These are phyloP conservation scores for Epinotia demarniana DNA, from an alignment of 2,888 invertebrate species.

Conservation along the genomic window DNA sequence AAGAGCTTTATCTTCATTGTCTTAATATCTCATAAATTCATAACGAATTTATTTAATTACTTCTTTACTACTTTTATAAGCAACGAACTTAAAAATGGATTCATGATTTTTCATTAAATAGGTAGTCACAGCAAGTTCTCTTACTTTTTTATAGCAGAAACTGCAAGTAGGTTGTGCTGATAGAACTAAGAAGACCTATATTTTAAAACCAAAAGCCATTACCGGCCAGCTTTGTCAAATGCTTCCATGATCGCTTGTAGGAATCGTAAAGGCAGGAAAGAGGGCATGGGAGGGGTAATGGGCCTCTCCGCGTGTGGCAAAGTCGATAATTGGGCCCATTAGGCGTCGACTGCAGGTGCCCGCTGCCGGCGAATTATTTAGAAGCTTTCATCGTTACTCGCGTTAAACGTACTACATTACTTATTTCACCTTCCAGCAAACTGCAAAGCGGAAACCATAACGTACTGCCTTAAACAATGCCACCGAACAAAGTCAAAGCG, in stretches of 20 bases:
- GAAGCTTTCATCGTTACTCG: conserved; percentile 48
- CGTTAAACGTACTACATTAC: conserved; percentile 16
- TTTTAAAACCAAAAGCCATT: conserved; percentile 31
- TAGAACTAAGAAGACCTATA: background rate
- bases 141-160: no score
- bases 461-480: conserved; percentile 23
- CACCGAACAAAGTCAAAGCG: conserved; percentile 16
- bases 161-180: no score
- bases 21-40: background rate
- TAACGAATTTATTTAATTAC: background rate
- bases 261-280: conserved; percentile 49
- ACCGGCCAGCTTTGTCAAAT: conserved; percentile 34
- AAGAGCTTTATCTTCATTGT: background rate
- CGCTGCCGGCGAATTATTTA: conserved; percentile 65
- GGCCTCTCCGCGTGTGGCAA: conserved; percentile 65
- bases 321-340: conserved; percentile 79
- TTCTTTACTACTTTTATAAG: background rate
- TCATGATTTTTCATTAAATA: background rate
- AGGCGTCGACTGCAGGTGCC: conserved; percentile 71
- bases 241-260: conserved; percentile 51
- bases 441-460: conserved; percentile 16
- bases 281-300: conserved; percentile 65
- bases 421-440: conserved; percentile 36
- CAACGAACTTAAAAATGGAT: background rate
- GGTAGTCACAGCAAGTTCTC: no score